phyloP scores from a whole-genome alignment of 2,113 vertebrate genomes.

The Alethe diademata region DNA sequence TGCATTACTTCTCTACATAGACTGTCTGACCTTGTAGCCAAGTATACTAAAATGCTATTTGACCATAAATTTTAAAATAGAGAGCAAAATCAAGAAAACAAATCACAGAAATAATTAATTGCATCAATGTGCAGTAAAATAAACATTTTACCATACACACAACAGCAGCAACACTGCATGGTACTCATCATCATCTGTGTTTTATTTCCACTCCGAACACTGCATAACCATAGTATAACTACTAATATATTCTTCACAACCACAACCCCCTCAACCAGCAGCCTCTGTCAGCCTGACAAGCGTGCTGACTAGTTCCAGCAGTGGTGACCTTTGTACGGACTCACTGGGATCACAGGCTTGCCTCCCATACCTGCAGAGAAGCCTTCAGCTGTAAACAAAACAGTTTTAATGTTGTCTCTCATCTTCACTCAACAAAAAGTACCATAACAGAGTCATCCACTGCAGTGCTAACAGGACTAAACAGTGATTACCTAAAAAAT shows the following conservation, averaged over 20 bases:
- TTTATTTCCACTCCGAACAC: background rate
- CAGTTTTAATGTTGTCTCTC: background rate
- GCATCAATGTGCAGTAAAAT: background rate
- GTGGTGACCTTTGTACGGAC: conserved; percentile 20
- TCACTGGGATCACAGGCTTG: background rate
- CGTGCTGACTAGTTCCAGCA: background rate
- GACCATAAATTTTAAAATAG: background rate
- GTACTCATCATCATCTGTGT: background rate
- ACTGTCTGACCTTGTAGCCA: background rate
- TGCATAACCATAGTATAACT: background rate
- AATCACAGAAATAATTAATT: background rate
- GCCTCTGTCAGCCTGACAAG: background rate
- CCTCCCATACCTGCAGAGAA: background rate
- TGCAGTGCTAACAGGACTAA: background rate
- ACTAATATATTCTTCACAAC: background rate
- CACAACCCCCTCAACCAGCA: background rate
- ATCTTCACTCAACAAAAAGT: background rate
- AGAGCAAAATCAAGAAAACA: background rate
- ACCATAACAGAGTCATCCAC: background rate
- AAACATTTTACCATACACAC: background rate
- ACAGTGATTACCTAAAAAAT: background rate
- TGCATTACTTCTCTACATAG: background rate
- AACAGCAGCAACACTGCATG: background rate
- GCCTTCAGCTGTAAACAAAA: background rate
- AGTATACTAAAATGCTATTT: background rate